phyloP scores from a whole-genome alignment of 2,888 invertebrate genomes.

The Himalopsyche kuldschensis region DNA sequence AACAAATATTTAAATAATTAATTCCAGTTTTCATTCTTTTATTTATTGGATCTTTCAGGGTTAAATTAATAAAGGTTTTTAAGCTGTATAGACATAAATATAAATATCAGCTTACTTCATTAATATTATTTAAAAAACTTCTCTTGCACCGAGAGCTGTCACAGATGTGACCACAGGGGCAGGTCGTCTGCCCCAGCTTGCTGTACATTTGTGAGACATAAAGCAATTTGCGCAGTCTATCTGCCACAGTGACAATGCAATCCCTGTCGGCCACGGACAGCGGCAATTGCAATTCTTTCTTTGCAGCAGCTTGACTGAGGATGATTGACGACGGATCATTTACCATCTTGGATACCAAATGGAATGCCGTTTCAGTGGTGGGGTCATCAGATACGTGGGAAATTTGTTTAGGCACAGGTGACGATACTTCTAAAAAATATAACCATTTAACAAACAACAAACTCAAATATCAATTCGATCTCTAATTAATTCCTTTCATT shows the following conservation, averaged over 20 bases:
- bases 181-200: slow-evolving; percentile 48
- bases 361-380: slow-evolving; percentile 44
- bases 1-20: no score
- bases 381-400: slow-evolving; percentile 14
- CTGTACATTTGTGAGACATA: slow-evolving; percentile 57
- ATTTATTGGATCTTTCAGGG: no score
- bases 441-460: background rate
- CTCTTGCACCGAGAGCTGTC: slow-evolving; percentile 41
- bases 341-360: slow-evolving; percentile 51
- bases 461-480: background rate
- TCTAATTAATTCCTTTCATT: slow-evolving; percentile 14
- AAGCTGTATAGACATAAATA: background rate
- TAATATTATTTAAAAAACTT: background rate
- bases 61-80: no score
- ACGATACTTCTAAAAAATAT: slow-evolving; percentile 17
- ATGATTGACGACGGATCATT: slow-evolving; percentile 46
- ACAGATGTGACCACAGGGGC: slow-evolving; percentile 63
- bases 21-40: no score
- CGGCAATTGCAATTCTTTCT: background rate
- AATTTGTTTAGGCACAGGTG: slow-evolving; percentile 50
- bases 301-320: background rate
- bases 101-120: slow-evolving; percentile 21
- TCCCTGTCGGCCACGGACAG: slow-evolving; percentile 27
- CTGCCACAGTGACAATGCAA: slow-evolving; percentile 40
- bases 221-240: slow-evolving; percentile 58